phyloP scores from a whole-genome alignment of 1,140 invertebrate genomes.

The Sinonovacula constricta region DNA sequence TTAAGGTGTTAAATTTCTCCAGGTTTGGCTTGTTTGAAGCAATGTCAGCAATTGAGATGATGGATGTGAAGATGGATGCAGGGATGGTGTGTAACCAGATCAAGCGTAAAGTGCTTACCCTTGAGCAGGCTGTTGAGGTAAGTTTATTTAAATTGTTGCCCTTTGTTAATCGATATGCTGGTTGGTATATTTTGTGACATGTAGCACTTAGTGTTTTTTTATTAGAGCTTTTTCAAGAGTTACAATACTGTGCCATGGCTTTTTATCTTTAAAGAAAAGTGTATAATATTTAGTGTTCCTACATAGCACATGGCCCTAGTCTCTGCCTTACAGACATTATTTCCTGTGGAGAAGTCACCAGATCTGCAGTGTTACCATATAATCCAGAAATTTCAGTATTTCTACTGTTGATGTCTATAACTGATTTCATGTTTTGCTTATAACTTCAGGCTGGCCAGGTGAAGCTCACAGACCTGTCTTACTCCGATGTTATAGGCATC shows the following conservation, averaged over 20 bases:
- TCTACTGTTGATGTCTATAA: neutral
- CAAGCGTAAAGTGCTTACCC: constrained; percentile 89
- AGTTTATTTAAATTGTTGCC: constrained; percentile 46
- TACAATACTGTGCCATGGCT: too few relatives aligned
- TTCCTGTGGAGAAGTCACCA: neutral
- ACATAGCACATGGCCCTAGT: neutral
- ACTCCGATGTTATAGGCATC: constrained; percentile 84
- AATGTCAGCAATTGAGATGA: constrained; percentile 99
- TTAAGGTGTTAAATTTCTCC: neutral
- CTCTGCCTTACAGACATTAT: neutral
- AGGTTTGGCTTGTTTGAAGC: constrained; percentile 96
- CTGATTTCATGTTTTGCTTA: constrained; percentile 8
- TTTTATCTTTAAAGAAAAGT: too few relatives aligned
- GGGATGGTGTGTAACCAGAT: constrained; percentile 95
- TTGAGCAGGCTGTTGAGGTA: constrained; percentile 91
- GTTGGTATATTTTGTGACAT: too few relatives aligned
- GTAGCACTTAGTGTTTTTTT: too few relatives aligned
- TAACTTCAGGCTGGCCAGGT: constrained; percentile 84
- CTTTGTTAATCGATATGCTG: too few relatives aligned
- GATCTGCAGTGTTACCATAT: neutral
- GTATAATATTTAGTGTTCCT: neutral
- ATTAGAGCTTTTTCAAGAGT: too few relatives aligned
- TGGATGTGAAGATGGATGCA: constrained; percentile 99
- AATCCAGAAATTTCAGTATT: too few relatives aligned
- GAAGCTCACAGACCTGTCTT: constrained; percentile 85